These are phyloP conservation scores for Martes martes DNA, from an alignment of 2,113 vertebrate genomes.

Conservation along the genomic window DNA sequence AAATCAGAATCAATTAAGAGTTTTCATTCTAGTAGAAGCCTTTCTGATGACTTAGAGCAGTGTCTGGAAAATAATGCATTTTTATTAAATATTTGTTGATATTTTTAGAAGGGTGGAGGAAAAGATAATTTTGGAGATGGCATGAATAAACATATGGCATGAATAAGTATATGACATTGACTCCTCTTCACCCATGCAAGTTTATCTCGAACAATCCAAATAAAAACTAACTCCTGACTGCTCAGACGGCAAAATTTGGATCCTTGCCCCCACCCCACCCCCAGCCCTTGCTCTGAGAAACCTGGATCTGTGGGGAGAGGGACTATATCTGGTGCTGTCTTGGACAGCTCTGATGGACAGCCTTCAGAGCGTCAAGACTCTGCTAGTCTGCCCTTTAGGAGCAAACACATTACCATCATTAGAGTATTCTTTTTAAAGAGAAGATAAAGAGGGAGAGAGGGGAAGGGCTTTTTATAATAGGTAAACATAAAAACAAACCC, in stretches of 20 bases:
- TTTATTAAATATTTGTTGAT: conserved; percentile 20
- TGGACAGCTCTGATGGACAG: neutral
- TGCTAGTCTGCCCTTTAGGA: neutral
- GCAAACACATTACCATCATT: neutral
- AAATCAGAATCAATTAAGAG: conserved; percentile 32
- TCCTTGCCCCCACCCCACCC: neutral
- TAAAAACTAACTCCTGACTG: neutral
- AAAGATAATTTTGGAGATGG: neutral
- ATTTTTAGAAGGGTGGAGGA: neutral
- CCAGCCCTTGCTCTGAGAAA: neutral
- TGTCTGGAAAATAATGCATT: neutral
- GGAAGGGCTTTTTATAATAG: neutral
- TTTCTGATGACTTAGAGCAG: conserved; percentile 6
- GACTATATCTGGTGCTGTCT: neutral
- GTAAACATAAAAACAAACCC: neutral
- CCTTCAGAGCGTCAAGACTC: neutral
- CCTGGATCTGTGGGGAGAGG: neutral
- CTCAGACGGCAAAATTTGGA: neutral
- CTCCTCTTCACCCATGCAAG: neutral
- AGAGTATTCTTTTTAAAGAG: neutral
- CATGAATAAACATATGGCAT: neutral
- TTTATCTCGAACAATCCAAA: neutral
- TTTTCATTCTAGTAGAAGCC: neutral
- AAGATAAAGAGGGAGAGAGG: neutral
- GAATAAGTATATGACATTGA: neutral